phyloP scores from a whole-genome alignment of 2,888 invertebrate species.

The Oxycera nigricornis region DNA sequence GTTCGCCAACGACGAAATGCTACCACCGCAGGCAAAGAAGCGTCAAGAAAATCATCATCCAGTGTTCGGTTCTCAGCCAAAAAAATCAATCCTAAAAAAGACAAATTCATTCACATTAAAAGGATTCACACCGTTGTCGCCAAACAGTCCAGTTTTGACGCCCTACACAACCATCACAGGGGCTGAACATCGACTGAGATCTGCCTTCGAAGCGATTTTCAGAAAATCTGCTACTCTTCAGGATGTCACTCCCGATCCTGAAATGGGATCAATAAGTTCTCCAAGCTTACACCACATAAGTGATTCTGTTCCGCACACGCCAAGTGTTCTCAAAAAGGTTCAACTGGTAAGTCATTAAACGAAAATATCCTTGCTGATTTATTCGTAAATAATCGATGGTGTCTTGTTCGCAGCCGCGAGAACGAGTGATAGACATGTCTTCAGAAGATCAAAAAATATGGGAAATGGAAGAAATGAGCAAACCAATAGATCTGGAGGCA shows the following conservation, averaged over 20 bases:
- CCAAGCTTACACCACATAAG: slow-evolving; percentile 58
- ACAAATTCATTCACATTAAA: slow-evolving; percentile 86
- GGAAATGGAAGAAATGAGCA: slow-evolving; percentile 90
- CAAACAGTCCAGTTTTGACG: slow-evolving; percentile 67
- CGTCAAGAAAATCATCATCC: slow-evolving; percentile 60
- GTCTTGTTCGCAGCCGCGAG: slow-evolving; percentile 70
- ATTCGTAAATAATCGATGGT: not conserved
- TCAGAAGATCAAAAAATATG: slow-evolving; percentile 90
- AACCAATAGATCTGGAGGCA: slow-evolving; percentile 76
- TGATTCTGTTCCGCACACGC: slow-evolving; percentile 65
- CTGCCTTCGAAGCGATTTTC: slow-evolving; percentile 91
- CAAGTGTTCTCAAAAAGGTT: slow-evolving; percentile 85
- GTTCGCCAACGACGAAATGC: slow-evolving; percentile 61
- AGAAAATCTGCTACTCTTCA: slow-evolving; percentile 85
- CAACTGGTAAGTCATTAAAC: slow-evolving; percentile 72
- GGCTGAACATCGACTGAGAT: slow-evolving; percentile 82
- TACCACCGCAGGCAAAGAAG: slow-evolving; percentile 58
- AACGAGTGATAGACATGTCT: slow-evolving; percentile 92
- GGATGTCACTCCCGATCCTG: slow-evolving; percentile 77
- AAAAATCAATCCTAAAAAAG: slow-evolving; percentile 92
- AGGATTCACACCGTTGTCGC: slow-evolving; percentile 67
- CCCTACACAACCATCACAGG: slow-evolving; percentile 88
- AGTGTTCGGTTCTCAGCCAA: slow-evolving; percentile 66
- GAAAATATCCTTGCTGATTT: not conserved
- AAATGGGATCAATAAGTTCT: slow-evolving; percentile 63